phyloP scores from a whole-genome alignment of 2,888 invertebrate genomes.

The Patella pellucida region DNA sequence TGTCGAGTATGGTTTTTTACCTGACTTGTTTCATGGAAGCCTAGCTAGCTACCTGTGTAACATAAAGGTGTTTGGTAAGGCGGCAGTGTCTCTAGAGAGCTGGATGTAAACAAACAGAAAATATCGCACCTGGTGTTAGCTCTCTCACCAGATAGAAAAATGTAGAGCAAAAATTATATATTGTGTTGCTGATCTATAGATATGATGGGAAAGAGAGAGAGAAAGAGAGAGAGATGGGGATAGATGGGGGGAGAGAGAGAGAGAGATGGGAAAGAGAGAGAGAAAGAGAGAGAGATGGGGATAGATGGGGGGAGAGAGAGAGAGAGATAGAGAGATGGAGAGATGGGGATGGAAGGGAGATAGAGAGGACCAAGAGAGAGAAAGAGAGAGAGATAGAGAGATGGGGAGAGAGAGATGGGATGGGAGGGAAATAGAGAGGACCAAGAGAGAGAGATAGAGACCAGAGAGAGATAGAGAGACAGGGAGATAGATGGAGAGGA shows the following conservation, averaged over 20 bases:
- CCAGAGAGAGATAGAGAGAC: not conserved
- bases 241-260: too few relatives aligned
- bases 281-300: too few relatives aligned
- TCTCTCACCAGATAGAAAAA: not conserved
- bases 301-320: constrained; percentile 4
- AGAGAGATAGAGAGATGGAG: constrained; percentile 15
- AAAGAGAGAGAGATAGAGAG: constrained; percentile 13
- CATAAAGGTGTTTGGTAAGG: too few relatives aligned
- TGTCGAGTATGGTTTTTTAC: too few relatives aligned
- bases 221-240: not conserved
- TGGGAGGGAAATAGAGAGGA: constrained; percentile 18
- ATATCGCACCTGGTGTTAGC: too few relatives aligned
- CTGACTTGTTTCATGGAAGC: too few relatives aligned
- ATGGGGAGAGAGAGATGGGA: constrained; percentile 18
- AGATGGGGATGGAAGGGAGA: too few relatives aligned
- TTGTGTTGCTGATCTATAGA: not conserved
- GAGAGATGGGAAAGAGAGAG: not conserved
- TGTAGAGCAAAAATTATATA: not conserved
- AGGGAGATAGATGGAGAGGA: too few relatives aligned
- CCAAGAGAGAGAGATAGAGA: not conserved
- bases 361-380: too few relatives aligned
- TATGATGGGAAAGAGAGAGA: not conserved
- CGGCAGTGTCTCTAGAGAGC: too few relatives aligned
- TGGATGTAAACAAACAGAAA: too few relatives aligned
- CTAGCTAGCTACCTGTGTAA: too few relatives aligned